A percentile compares a stretch with the other conserved stretches of the same genome.
Evolutionary conservation across 2,113 vertebrate genomes (phyloP).

Genomic region (Cryptomyrus ogoouensis): DNA sequence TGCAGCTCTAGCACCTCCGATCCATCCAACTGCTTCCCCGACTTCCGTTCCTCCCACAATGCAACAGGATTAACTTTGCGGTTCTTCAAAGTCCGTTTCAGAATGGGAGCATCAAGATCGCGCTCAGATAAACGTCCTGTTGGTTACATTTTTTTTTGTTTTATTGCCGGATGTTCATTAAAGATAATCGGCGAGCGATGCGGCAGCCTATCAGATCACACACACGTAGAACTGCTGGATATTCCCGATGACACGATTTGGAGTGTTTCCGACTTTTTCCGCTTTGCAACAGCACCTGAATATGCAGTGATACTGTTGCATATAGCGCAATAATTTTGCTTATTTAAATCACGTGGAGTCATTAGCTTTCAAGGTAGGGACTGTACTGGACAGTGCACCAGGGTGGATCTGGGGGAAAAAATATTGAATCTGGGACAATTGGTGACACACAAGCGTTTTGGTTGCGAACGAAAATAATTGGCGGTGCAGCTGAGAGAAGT

Average conservation of each 20-base stretch:
- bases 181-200: background rate
- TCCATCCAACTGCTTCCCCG: slow-evolving; percentile 56
- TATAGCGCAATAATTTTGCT: background rate
- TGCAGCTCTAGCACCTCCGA: slow-evolving; percentile 35
- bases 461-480: background rate
- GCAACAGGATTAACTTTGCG: slow-evolving; percentile 35
- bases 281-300: background rate
- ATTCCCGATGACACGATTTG: background rate
- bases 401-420: background rate
- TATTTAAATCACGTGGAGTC: background rate
- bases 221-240: background rate
- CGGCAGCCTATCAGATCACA: background rate
- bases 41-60: slow-evolving; percentile 52
- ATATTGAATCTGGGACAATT: background rate
- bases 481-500: slow-evolving; percentile 15
- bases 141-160: background rate
- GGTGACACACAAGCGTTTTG: slow-evolving; percentile 28
- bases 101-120: background rate
- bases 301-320: background rate
- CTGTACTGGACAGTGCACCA: background rate
- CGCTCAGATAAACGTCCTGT: too few species aligned
- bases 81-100: slow-evolving; percentile 44
- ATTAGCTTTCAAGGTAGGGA: background rate
- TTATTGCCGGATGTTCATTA: background rate
- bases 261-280: background rate